Evolutionary conservation across 2,113 vertebrate species (phyloP), one percentile per base, ranked within the genome.

Genomic region (Mirza zaza): DNA sequence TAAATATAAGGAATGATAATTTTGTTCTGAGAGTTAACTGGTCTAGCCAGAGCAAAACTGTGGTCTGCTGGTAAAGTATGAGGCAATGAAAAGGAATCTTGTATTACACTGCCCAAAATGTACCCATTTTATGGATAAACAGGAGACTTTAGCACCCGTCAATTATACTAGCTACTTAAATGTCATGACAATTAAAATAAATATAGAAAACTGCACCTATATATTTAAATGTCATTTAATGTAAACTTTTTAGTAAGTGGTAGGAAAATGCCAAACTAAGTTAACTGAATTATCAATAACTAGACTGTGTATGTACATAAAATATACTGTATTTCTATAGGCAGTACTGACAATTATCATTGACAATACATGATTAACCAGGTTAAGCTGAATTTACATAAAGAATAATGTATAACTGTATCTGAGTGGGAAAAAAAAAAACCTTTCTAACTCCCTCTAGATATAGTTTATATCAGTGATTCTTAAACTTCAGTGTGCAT

Each of bases 121-220:
- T 97, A 97, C 93, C 95, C 94, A 94, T 27, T 95, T 93, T 59
- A 96, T 92, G 87, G 82, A 96, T 95, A 93, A 97, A 96, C 90
- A 80, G 89, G 94, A 96, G 77, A 96, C 91, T 94, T 96, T 90
- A 68, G 86, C 94, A 97, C 98, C 90, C 94, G n/a, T 48, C 94
- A 80, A 93, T 84, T 87, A 79, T 39, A 14, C 42, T 96, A 96
- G 87, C 97, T 97, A 97, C 77, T 97, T 95, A 96, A 97, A 95
- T 63, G 7, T 84, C 73, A 39, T 59, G 96, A 94, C 18, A 61
- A 92, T 87, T 75, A 91, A 97, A 98, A 97, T 87, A 98, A 98
- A 96, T 70, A 87, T 21, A 92, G 29, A 96, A 96, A 92, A 98
- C 68, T 95, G 93, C 85, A 95, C 92, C 68, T 55, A 92, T 93